Base-by-base conservation (phyloP, 2,888 invertebrate species). In the Agrotis puta region DNA sequence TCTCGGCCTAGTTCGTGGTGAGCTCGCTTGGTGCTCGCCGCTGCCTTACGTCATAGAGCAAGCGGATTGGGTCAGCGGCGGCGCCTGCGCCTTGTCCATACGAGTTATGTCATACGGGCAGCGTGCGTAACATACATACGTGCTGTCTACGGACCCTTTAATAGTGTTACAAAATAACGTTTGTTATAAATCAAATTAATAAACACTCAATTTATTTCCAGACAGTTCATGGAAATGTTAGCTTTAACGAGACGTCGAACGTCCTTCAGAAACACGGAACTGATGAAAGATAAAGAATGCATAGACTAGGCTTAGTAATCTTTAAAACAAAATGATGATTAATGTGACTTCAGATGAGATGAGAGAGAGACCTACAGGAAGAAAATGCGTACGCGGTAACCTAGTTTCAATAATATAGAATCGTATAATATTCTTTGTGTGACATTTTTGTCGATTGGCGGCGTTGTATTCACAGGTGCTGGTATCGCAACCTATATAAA, bases 21-120 rank as follows among this genome's bases (percentile, higher is more conserved):
- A 71, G 68, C 27, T 86, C 83, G 88, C 81, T 79, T 82, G 85
- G 82, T 87, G 88, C 81, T 85, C 77, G 81, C 85, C 79, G 84
- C 78, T 86, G 77, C 82, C 84, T 92, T 93, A 92, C 93, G 89
- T 92, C 92, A 94, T 86, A 84, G 85, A 85, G 82, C 87, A 68
- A 81, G 83, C 87, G 87, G 93, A 93, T 94, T 94, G 93, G 94
- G 94, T 94, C 95, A 94, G 85, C 86, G 84, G 86, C 85, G 85
- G 85, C 89, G 89, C 88, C 87, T 86, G 89, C 87, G 85, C 87
- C 87, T 84, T 89, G 89, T 90, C 90, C 91, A 92, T 89, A 88
- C 90, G 87, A 85, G 89, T 94, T 94, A 94, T 93, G 93, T 94
- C 94, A 94, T 88, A 88, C 89, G 79, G 83, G 84, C 72, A 74